Percentiles rank a stretch among this genome's conserved stretches.
These are phyloP conservation scores for Hyla sarda DNA, from an alignment of 2,113 vertebrate species.

Conservation along the genomic window DNA sequence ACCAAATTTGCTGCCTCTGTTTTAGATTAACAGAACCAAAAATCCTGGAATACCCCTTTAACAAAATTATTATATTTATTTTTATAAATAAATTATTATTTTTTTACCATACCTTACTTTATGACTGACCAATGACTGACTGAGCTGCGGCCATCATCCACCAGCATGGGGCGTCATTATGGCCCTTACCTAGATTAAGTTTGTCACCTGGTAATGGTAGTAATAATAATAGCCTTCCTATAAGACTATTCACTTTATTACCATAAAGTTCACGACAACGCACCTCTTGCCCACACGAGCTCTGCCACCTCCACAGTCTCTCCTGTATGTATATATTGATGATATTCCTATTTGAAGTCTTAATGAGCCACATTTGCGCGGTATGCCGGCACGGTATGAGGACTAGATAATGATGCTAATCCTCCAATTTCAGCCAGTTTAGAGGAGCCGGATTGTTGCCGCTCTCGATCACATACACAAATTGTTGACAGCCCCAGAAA, in stretches of 20 bases:
- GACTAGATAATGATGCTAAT: conserved; percentile 28
- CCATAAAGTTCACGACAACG: neutral
- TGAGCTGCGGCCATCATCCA: neutral
- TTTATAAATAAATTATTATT: too few species aligned
- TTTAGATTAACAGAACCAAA: too few species aligned
- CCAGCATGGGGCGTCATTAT: neutral
- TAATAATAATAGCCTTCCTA: neutral
- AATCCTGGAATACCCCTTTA: too few species aligned
- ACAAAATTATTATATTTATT: too few species aligned
- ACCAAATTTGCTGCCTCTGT: too few species aligned
- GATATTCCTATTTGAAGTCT: conserved; percentile 35
- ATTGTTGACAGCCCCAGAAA: conserved; percentile 27
- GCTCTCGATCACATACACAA: conserved; percentile 29
- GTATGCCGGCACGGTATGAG: neutral
- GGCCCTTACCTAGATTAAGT: neutral
- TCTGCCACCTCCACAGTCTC: neutral
- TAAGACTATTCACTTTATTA: neutral
- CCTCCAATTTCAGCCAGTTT: conserved; percentile 27
- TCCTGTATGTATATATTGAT: neutral
- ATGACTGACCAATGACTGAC: too few species aligned
- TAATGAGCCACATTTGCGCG: conserved; percentile 23
- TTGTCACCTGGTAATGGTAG: neutral
- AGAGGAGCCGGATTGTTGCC: neutral
- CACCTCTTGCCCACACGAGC: neutral
- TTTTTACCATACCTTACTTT: too few species aligned